Evolutionary conservation across 2,113 vertebrate species (phyloP), one percentile per base, ranked within the genome.

Genomic region (Notechis scutatus): DNA sequence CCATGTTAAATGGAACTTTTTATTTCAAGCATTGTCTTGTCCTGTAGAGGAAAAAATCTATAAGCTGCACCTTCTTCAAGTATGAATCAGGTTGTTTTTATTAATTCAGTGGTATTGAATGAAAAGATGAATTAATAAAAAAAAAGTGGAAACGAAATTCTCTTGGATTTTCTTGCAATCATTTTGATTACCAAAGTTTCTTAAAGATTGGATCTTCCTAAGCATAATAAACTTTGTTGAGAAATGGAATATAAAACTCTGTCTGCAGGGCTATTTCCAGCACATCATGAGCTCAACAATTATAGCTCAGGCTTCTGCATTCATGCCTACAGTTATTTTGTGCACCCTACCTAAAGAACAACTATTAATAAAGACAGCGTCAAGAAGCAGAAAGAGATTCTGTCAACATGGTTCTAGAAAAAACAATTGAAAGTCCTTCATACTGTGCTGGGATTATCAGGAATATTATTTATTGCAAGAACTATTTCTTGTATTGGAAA

Each of bases 401-500:
- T 54, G 69, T 23, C n/a, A 57, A 85, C 34, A 39, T 57, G 50
- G 29, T 18, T 86, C 42, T 86, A 50, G 26, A 1, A 24, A 24
- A 90, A 42, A 59, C 42, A 57, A 18, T 86, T 45, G 20, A 87
- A 34, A 64, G 12, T 26, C 45, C 34, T n/a, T 86, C 61, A 26
- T 42, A 26, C n/a, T 61, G 55, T 64, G 74, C 45, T 42, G 10
- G 47, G 55, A 54, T 7, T 90, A 93, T 93, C 54, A 4, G 2
- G 0, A 1, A 93, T 90, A 91, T 90, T 61, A 50, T 39, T 54
- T 50, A 90, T 42, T 21, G 85, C 21, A 93, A 93, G 29, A 92
- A 95, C 95, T 39, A 90, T 95, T 94, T 85, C 88, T 93, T 5
- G 15, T 89, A 92, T 85, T 90, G 64, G 88, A 29, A 29, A 52